Evolutionary conservation across 2,113 vertebrate genomes (phyloP), one percentile per base, ranked within the genome.

Genomic region (Tachuris rubrigastra): DNA sequence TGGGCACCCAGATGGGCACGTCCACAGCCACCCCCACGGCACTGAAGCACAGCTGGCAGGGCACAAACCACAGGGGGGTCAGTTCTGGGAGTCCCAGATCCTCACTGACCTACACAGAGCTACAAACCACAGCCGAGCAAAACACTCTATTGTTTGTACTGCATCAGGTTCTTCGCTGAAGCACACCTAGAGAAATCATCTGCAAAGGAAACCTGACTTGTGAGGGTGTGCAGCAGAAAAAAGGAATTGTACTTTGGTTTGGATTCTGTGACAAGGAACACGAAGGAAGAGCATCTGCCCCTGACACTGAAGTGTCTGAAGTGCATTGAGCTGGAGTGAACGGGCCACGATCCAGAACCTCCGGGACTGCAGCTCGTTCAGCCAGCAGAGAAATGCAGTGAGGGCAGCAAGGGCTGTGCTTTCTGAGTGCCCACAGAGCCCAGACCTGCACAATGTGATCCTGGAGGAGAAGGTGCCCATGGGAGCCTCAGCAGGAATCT

Each of bases 1-100:
- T 94, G 33, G 97, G 92, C 86, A 99, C 97, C 98, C 98, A 99
- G 39, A 99, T 98, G 0, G 99, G 99, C 71, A 98, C 91, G 1
- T 98, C 97, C 14, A 97, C 5, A 1, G 98, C 98, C 20, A 98
- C 39, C 1, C 98, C 99, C 1, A 6, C 1, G 60, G 89, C 98
- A 81, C 96, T 98, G 62, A 98, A 97, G 84, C 37, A 44, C 66
- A 98, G 53, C 98, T 98, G 69, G 42, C 39, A 80, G 83, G 12
- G 77, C 1, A 74, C 0, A 44, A 66, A 68, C 10, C 62, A 72
- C 17, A 4, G 56, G 10, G 2, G 2, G 1, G 10, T 44, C 33
- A 25, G 31, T 87, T 47, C 30, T 63, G 20, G 62, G 19, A 22
- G 28, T n/a, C 46, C 63, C 30, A 59, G 41, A 23, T 24, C 77